Conservation (phyloP, 2,113 vertebrate genomes). For the Megaceryle torquata region DNA sequence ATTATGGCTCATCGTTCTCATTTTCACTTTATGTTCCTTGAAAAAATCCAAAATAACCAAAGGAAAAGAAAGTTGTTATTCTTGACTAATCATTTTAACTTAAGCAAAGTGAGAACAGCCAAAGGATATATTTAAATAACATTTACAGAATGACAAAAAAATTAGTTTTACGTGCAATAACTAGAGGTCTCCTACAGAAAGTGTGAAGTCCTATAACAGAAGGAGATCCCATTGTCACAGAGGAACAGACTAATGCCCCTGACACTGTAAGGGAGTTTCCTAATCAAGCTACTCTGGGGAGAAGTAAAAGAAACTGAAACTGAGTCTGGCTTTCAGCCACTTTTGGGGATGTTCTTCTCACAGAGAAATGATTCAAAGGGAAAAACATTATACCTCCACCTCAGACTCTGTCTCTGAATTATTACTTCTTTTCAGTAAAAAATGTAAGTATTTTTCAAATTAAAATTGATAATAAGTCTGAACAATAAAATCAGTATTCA, state of each 20-base stretch:
- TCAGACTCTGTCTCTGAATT: neutral
- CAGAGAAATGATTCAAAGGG: neutral
- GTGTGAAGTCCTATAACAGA: neutral
- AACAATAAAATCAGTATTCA: neutral
- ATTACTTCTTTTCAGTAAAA: neutral
- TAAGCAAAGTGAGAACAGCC: neutral
- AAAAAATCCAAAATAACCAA: neutral
- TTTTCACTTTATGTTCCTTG: neutral
- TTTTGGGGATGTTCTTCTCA: neutral
- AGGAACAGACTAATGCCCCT: neutral
- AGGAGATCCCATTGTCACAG: neutral
- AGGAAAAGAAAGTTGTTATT: neutral
- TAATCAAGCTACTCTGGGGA: neutral
- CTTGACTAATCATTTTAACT: neutral
- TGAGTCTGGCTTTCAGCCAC: neutral
- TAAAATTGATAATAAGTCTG: accelerated
- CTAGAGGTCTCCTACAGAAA: neutral
- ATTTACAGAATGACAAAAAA: neutral
- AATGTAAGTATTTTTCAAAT: neutral
- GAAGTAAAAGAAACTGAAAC: neutral
- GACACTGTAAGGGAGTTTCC: neutral
- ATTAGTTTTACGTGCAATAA: neutral
- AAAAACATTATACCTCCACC: neutral
- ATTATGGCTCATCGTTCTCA: neutral
- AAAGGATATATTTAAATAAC: neutral